phyloP scores from a whole-genome alignment of 2,888 invertebrate genomes.

The Alloscopus bannaensis region DNA sequence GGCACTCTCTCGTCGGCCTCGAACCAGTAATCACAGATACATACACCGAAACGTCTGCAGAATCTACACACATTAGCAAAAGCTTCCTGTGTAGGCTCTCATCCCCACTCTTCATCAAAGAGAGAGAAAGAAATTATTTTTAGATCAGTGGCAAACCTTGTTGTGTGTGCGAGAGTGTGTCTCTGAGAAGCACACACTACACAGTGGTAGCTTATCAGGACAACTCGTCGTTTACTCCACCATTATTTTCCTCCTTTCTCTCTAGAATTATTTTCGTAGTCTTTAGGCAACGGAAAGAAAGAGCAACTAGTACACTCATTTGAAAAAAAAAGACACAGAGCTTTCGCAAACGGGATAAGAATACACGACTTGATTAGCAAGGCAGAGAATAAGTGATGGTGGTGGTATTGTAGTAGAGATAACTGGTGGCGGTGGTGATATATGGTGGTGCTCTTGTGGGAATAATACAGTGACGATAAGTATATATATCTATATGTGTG shows the following conservation, averaged over 20 bases:
- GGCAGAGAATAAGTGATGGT: slow-evolving; percentile 28
- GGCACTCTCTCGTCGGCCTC: slow-evolving; percentile 63
- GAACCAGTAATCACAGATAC: slow-evolving; percentile 59
- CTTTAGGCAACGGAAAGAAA: slow-evolving; percentile 51
- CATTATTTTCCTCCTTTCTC: slow-evolving; percentile 58
- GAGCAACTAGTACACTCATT: slow-evolving; percentile 27
- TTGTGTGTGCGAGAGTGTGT: no score
- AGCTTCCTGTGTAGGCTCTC: slow-evolving; percentile 62
- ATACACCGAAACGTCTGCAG: slow-evolving; percentile 8
- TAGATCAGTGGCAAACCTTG: slow-evolving; percentile 50
- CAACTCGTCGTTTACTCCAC: slow-evolving; percentile 32
- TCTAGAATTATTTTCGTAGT: slow-evolving; percentile 59
- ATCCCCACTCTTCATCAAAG: slow-evolving; percentile 31
- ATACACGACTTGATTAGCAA: slow-evolving; percentile 50
- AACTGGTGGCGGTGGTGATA: slow-evolving; percentile 36
- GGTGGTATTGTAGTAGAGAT: slow-evolving; percentile 9
- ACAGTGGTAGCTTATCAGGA: slow-evolving; percentile 15
- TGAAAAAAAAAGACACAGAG: slow-evolving; percentile 49
- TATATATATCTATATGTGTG: no score
- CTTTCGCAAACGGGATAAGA: slow-evolving; percentile 7
- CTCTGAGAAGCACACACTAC: not conserved
- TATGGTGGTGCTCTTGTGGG: slow-evolving; percentile 7
- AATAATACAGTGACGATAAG: no score
- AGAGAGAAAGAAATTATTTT: slow-evolving; percentile 62
- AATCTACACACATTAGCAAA: slow-evolving; percentile 39